Base-by-base conservation (phyloP, 1,140 invertebrate genomes). In the Leptonema lineaticorne region DNA sequence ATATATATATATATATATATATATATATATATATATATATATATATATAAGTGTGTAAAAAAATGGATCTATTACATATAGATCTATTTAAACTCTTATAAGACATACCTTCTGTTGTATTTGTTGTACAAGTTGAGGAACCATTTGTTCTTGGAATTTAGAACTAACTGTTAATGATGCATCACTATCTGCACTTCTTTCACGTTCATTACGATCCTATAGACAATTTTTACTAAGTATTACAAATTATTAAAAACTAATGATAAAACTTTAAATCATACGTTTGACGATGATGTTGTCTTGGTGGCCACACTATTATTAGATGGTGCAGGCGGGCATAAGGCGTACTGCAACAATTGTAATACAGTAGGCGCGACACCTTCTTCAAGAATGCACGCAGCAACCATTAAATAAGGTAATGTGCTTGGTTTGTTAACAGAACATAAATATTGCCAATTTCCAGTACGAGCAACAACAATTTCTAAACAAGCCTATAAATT, bases 391-490 rank as follows among this genome's bases (percentile, higher is more conserved):
- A 92, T 81, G 70, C 92, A 92, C 74, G 91, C 91, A 45, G 91
- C 88, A 73, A 87, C 84, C 72, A 95, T 85, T 67, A 96, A 80
- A 83, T 92, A 94, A 8, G 89, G 82, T 41, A 97, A 83, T 0
- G 93, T 89, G 73, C 89, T 86, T 66, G 83, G 83, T 28, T 90
- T 85, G 70, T 93, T 89, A 24, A 87, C 84, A 9, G 89, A 78
- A 77, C 95, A 98, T 78, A 94, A 96, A 74, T 90, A 86, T 79
- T 98, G 95, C 96, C 96, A 98, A 81, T 98, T 98, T 63, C 90
- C 87, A 0, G 93, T 94, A n/a, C 95, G 88, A 72, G 88, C 90
- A 14, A 89, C 88, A 20, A 95, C 94, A 68, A 98, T 94, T 77
- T 99, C 97, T 60, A 92, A 87, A 74, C 95, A 97, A 16, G 91